These are phyloP conservation scores for Caenorhabditis macrosperma DNA, from an alignment of 2,888 invertebrate genomes.

Conservation along the genomic window DNA sequence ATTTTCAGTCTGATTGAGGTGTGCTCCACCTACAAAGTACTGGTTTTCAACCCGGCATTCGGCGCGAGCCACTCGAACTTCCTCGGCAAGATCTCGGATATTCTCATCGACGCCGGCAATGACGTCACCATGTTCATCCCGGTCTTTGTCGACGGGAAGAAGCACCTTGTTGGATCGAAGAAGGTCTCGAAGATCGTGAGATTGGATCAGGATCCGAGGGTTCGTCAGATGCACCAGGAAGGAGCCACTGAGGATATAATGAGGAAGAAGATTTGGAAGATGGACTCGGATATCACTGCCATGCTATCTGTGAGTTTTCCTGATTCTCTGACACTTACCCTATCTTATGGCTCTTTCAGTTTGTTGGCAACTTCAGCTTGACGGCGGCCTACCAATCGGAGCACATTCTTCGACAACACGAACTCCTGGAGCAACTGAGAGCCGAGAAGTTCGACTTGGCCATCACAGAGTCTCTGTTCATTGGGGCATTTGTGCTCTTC, in stretches of 20 bases:
- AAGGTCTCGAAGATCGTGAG: constrained; percentile 40
- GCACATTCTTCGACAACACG: constrained; percentile 22
- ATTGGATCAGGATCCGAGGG: constrained; percentile 35
- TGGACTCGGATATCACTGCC: constrained; percentile 3
- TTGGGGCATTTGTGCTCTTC: constrained; percentile 36
- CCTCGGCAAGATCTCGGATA: constrained; percentile 63
- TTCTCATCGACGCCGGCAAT: constrained; percentile 60
- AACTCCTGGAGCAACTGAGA: constrained; percentile 24
- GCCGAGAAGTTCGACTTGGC: constrained; percentile 47
- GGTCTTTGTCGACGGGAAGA: constrained; percentile 32
- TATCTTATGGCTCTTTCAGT: too few relatives aligned
- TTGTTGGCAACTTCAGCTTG: constrained; percentile 33
- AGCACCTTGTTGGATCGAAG: constrained; percentile 42
- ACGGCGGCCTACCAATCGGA: too few relatives aligned
- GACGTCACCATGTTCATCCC: constrained; percentile 60
- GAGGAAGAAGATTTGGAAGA: constrained; percentile 30
- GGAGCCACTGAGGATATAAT: constrained; percentile 24
- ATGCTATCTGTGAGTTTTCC: constrained; percentile 27
- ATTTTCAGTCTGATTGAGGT: constrained; percentile 16
- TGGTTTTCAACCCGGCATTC: constrained; percentile 61
- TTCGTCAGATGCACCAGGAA: constrained; percentile 24
- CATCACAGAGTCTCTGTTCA: constrained; percentile 38
- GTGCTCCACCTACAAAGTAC: constrained; percentile 59
- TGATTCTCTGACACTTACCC: too few relatives aligned
- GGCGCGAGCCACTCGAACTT: constrained; percentile 61